These are phyloP conservation scores for Neopipo cinnamomea DNA, from an alignment of 2,113 vertebrate genomes.

Conservation along the genomic window DNA sequence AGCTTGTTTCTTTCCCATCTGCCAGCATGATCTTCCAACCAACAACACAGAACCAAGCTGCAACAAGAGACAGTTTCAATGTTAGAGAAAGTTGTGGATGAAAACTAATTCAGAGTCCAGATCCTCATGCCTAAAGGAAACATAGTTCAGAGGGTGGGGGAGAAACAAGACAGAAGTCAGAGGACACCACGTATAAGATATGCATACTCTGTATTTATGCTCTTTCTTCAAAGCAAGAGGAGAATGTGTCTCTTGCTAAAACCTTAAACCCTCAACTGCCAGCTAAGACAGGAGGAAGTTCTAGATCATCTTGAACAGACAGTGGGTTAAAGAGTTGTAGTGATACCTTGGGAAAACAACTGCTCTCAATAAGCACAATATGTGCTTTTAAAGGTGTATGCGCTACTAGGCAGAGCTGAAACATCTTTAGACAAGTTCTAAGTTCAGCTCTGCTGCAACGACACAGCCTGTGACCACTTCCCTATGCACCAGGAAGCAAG, in stretches of 20 bases:
- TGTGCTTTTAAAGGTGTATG: not conserved
- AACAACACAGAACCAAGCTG: not conserved
- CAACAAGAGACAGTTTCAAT: not conserved
- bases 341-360: not conserved
- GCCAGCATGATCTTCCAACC: not conserved
- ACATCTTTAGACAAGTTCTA: not conserved
- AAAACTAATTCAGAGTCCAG: not conserved
- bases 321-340: not conserved
- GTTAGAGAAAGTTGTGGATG: not conserved
- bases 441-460: not conserved
- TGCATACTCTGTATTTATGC: not conserved
- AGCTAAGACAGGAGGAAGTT: not conserved
- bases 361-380: not conserved
- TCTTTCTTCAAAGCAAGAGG: not conserved
- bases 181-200: not conserved
- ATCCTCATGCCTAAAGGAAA: not conserved
- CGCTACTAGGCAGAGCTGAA: not conserved
- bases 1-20: not conserved
- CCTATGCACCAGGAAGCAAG: not conserved
- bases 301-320: not conserved
- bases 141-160: not conserved
- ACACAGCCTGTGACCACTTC: not conserved
- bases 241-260: not conserved
- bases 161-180: not conserved
- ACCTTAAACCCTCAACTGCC: not conserved